Evolutionary conservation across 2,797 vertebrate species (phyloP).

Genomic region (Valencia hispanica): DNA sequence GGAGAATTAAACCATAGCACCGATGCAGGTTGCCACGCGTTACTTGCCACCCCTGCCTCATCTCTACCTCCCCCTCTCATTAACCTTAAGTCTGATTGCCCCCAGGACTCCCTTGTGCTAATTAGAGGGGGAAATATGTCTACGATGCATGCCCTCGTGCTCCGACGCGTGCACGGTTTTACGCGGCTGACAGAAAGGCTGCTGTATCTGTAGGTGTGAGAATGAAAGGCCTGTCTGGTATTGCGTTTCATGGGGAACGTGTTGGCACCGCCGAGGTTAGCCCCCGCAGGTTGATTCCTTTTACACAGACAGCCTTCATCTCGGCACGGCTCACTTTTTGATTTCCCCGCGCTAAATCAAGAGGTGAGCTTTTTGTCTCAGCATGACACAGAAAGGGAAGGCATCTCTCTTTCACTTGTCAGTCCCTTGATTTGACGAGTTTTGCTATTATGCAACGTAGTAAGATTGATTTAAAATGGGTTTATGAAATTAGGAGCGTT

Average conservation of each 20-base stretch:
- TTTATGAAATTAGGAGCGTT: not conserved
- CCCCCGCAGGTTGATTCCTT: constrained; percentile 74
- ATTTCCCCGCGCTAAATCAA: constrained; percentile 50
- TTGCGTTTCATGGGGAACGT: constrained; percentile 71
- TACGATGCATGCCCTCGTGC: constrained; percentile 61
- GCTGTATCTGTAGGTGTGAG: constrained; percentile 68
- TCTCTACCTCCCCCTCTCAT: constrained; percentile 73
- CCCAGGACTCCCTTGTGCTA: constrained; percentile 80
- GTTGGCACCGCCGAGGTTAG: constrained; percentile 70
- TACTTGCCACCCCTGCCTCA: constrained; percentile 58
- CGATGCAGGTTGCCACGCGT: constrained; percentile 39
- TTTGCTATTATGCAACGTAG: not conserved
- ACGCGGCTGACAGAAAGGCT: constrained; percentile 67
- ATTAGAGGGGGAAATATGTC: constrained; percentile 82
- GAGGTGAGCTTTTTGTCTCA: constrained; percentile 53
- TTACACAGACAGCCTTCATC: constrained; percentile 62
- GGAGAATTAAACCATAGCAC: constrained; percentile 54
- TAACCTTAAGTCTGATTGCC: constrained; percentile 82
- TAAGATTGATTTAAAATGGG: constrained; percentile 8
- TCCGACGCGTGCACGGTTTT: constrained; percentile 51
- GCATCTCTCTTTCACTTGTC: constrained; percentile 36
- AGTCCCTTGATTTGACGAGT: constrained; percentile 10
- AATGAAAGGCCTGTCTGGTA: constrained; percentile 72
- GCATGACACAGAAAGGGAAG: constrained; percentile 59
- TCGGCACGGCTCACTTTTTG: constrained; percentile 43